phyloP scores from a whole-genome alignment of 2,888 invertebrate species.

The Philereme vetulata region DNA sequence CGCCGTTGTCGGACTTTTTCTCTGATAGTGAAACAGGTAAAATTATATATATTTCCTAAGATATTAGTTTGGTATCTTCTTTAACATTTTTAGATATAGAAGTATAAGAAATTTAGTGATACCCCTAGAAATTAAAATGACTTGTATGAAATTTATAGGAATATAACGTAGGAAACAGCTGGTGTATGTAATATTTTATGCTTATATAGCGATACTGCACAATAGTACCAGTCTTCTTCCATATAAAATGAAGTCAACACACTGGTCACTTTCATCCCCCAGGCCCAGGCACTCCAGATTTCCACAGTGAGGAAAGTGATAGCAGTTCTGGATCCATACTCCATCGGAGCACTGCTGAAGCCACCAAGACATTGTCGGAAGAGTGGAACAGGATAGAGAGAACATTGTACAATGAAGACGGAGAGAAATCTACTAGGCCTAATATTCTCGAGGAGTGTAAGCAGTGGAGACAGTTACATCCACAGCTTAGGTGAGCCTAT shows the following conservation, averaged over 20 bases:
- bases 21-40: constrained; percentile 76
- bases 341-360: constrained; percentile 77
- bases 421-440: constrained; percentile 71
- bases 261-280: no score
- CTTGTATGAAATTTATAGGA: no score
- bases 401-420: constrained; percentile 81
- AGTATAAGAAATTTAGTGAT: no score
- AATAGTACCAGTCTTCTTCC: no score
- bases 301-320: constrained; percentile 78
- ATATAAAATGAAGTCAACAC: no score
- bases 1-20: constrained; percentile 76
- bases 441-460: constrained; percentile 83
- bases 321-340: constrained; percentile 81
- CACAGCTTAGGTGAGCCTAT: constrained; percentile 77
- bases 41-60: not conserved
- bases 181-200: no score
- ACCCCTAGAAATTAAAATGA: no score
- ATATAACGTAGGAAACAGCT: no score
- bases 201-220: no score
- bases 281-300: constrained; percentile 69
- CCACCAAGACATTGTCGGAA: constrained; percentile 73
- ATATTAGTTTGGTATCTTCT: not conserved
- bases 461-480: constrained; percentile 84
- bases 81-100: no score
- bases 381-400: constrained; percentile 84